Percentiles rank a stretch among this genome's conserved stretches.
These are phyloP conservation scores for Noctilio leporinus DNA, from an alignment of 2,113 vertebrate genomes.

Conservation along the genomic window DNA sequence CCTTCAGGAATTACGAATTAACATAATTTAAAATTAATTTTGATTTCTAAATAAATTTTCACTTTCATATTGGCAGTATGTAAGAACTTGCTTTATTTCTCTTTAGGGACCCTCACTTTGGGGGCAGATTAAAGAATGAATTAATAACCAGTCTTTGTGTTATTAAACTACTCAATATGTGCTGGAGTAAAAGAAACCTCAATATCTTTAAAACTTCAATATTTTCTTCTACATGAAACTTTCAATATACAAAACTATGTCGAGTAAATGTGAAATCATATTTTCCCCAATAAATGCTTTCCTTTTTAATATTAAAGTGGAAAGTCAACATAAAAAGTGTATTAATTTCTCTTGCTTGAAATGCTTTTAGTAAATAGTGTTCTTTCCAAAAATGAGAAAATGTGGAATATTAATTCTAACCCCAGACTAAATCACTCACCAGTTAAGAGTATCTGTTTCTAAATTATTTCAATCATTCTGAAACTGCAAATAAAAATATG, in stretches of 20 bases:
- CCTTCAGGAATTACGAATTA: not conserved
- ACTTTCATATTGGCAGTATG: not conserved
- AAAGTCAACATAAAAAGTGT: slow-evolving; percentile 62
- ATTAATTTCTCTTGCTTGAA: slow-evolving; percentile 62
- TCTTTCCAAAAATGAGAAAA: slow-evolving; percentile 62
- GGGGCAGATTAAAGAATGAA: not conserved
- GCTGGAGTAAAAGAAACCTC: slow-evolving; percentile 12
- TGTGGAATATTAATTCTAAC: slow-evolving; percentile 65
- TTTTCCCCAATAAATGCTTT: slow-evolving; percentile 60
- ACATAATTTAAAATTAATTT: slow-evolving; percentile 31
- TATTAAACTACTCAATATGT: slow-evolving; percentile 16
- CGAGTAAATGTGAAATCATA: slow-evolving; percentile 60
- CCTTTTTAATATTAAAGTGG: slow-evolving; percentile 58
- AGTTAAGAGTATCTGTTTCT: slow-evolving; percentile 64
- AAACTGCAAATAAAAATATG: slow-evolving; percentile 70
- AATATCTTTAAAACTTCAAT: slow-evolving; percentile 33
- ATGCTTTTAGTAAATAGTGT: slow-evolving; percentile 63
- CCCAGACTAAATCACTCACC: slow-evolving; percentile 67
- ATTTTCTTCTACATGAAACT: slow-evolving; percentile 44
- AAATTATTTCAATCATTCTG: slow-evolving; percentile 69
- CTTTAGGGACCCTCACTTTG: not conserved
- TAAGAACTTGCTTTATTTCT: not conserved
- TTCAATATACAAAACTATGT: slow-evolving; percentile 46
- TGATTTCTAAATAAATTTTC: slow-evolving; percentile 32
- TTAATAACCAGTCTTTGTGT: slow-evolving; percentile 1